Evolutionary conservation across 1,140 invertebrate genomes (phyloP), one percentile per base, ranked within the genome.

Genomic region (Lepidurus packardi): DNA sequence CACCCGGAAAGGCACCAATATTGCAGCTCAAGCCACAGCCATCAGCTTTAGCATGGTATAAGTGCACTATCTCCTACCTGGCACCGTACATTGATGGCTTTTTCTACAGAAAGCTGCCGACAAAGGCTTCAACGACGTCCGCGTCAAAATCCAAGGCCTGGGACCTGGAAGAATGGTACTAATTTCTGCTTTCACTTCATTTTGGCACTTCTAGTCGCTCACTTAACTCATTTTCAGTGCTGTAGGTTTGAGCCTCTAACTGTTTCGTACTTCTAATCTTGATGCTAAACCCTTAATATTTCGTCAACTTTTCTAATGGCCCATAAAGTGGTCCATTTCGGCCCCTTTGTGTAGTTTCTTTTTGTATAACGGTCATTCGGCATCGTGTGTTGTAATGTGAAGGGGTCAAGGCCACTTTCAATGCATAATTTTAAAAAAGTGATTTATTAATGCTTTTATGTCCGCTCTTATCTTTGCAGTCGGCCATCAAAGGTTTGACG

Each of bases 1-100:
- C 86, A 91, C 94, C 5, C 91, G 91, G 81, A 98, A 98, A 86
- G 96, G 95, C 79, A 98, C 96, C 9, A 98, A 96, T 84, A 91
- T 98, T 82, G 97, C 96, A 73, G 96, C 95, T 16, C 96, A 98
- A 86, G 92, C 95, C 45, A 94, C 95, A 76, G 96, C 93, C 24
- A 89, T 96, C 45, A 90, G 87, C 79, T 85, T 95, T 82, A 91
- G 90, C 76, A 86, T 83, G 73, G 93, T 92, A 78, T 73, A 65
- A 45, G 42, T 41, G 45, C 45, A 13, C 21, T 77, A 21, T 34
- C 34, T 10, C 45, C 7, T 21, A 77, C n/a, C 7, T 53, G 24
- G 65, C 24, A 77, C 43, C 42, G 10, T 73, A 11, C 6, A 77
- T 42, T 77, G 42, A 65, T 25, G 74, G 79, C 82, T 84, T 83